Base-by-base conservation (phyloP, 64 coral and sea anemone species). In the Anthopleura sola region DNA sequence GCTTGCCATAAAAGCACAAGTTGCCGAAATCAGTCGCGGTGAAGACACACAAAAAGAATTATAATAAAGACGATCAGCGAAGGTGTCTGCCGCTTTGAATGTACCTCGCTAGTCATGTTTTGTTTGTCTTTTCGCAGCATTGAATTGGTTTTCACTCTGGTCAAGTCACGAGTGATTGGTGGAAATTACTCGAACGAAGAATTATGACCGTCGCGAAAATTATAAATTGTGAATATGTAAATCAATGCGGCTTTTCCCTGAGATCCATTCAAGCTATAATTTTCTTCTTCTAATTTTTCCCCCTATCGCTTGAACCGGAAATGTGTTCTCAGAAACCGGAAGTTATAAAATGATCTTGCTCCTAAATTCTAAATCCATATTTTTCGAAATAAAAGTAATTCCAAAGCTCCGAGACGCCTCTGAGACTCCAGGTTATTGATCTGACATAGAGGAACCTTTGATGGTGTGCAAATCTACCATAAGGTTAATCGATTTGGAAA, bases 281-380 rank as follows among this genome's bases (percentile, higher is more conserved):
- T 62, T 48, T 44, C 4, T 32, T 78, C 69, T 88, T 68, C 83
- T 81, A 58, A 32, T 19, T 44, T 49, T 53, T 77, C 84, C 78
- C 26, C 66, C 44, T 46, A 54, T 40, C 14, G 32, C 39, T 55
- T 48, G 26, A 58, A 90, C 62, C 66, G 88, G 88, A 90, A 90
- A 81, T 60, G 82, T 37, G 49, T 89, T 83, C 33, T 90, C 78
- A 84, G 31, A 90, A 78, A 90, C 88, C 88, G 88, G 88, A 90
- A 84, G 51, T 84, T 49, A 46, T 26, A 32, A 38, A 79, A 79
- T 24, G 76, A 79, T 44, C 31, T 40, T 15, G 19, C 44, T 79
- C 7, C 31, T 9, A 75, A 33, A 3, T 36, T 75, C 28, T 33
- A 32, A 71, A 71, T 16, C 66, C 66, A 28, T 71, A 32, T 71